These are phyloP conservation scores for Homarus americanus DNA, from an alignment of 1,140 invertebrate species.

Conservation along the genomic window DNA sequence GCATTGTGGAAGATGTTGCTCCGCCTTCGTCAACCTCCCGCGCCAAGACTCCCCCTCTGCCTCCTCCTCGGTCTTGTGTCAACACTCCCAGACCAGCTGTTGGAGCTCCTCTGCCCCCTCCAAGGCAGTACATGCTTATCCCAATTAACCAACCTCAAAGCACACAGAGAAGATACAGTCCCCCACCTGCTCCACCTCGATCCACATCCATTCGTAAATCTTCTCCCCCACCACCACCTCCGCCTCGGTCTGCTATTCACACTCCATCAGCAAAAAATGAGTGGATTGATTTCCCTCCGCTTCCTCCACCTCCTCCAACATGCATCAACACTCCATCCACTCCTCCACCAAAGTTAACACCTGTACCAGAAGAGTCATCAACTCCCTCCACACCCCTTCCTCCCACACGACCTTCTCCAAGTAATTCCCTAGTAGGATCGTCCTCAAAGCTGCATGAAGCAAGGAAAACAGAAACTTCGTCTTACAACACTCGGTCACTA, in stretches of 20 bases:
- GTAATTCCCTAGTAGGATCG: neutral
- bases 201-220: slow-evolving; percentile 68
- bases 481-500: neutral
- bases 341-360: slow-evolving; percentile 67
- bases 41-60: slow-evolving; percentile 61
- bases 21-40: slow-evolving; percentile 57
- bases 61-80: slow-evolving; percentile 66
- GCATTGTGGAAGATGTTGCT: slow-evolving; percentile 55
- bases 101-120: slow-evolving; percentile 60
- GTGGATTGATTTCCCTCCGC: slow-evolving; percentile 33
- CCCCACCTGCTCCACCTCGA: slow-evolving; percentile 72
- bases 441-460: neutral
- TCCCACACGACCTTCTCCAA: neutral
- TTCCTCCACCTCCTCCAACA: slow-evolving; percentile 50
- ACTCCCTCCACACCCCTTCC: slow-evolving; percentile 18
- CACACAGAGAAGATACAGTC: slow-evolving; percentile 49
- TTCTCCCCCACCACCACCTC: slow-evolving; percentile 65
- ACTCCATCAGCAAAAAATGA: slow-evolving; percentile 21
- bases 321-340: slow-evolving; percentile 35
- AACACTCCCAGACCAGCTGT: slow-evolving; percentile 58
- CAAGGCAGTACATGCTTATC: slow-evolving; percentile 71
- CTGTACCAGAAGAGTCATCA: slow-evolving; percentile 70
- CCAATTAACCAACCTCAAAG: slow-evolving; percentile 59
- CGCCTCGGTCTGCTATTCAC: slow-evolving; percentile 30
- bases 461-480: neutral